phyloP scores from a whole-genome alignment of 2,888 invertebrate genomes.

The Philhelius pedissequus region DNA sequence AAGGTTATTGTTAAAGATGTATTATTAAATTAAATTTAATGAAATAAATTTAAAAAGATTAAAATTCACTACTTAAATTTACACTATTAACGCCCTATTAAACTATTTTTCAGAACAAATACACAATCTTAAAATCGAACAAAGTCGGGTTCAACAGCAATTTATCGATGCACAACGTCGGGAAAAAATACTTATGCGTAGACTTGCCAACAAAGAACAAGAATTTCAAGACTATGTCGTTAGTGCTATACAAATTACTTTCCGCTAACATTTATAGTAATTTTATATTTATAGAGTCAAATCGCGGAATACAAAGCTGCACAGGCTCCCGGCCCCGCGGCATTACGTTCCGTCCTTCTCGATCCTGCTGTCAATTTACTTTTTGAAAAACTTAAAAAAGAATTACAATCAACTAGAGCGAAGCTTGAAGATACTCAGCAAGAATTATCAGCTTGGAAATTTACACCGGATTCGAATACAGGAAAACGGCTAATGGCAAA shows the following conservation, averaged over 20 bases:
- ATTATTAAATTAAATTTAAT: constrained; percentile 53
- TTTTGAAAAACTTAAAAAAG: constrained; percentile 93
- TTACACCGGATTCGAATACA: constrained; percentile 99
- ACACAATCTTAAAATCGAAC: constrained; percentile 82
- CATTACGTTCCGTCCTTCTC: constrained; percentile 89
- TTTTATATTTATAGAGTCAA: constrained; percentile 85
- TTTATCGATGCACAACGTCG: constrained; percentile 92
- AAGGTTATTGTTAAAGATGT: constrained; percentile 71
- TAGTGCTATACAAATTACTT: constrained; percentile 78
- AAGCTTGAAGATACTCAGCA: constrained; percentile 98
- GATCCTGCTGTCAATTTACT: constrained; percentile 98
- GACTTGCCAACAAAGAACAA: constrained; percentile 96
- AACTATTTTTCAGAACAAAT: constrained; percentile 75
- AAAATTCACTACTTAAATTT: background rate
- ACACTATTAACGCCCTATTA: background rate
- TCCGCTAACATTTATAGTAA: background rate
- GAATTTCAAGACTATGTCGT: constrained; percentile 98
- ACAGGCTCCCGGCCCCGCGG: constrained; percentile 88
- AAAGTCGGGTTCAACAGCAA: constrained; percentile 89
- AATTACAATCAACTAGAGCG: constrained; percentile 92
- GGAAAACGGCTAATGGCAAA: constrained; percentile 99
- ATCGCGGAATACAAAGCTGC: constrained; percentile 94
- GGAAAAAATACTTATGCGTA: constrained; percentile 94
- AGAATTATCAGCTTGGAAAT: constrained; percentile 99
- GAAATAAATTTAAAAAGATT: constrained; percentile 36